Base-by-base conservation (phyloP, 2,797 vertebrate species). In the Tympanoctomys barrerae region DNA sequence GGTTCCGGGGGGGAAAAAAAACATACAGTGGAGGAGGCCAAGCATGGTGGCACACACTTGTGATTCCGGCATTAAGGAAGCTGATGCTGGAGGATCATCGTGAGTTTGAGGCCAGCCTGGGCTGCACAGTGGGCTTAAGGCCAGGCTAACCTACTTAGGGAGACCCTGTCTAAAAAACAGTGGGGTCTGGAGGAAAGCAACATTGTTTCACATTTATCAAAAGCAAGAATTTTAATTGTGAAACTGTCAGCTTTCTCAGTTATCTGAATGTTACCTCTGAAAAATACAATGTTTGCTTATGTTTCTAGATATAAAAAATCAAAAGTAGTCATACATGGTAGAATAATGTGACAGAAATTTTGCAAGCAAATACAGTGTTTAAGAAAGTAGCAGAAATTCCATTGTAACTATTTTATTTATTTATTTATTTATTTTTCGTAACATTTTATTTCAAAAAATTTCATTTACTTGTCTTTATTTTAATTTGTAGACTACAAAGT, bases 291-390 rank as follows among this genome's bases (percentile, higher is more conserved):
- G 28, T 73, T 66, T 71, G 39, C 4, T 57, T 80, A 66, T 22
- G 70, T 94, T 94, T 68, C 78, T 82, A 83, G 92, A 57, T 81
- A 84, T 86, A 61, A 80, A 88, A 83, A 26, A 87, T 49, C 57
- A 80, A 84, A 94, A 90, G 66, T 70, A 71, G 54, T 77, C 52
- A 64, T 6, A 14, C 64, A 28, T 66, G n/a, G 33, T 54, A 83
- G 77, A 89, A 66, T 42, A 79, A 61, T 61, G 26, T 82, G 19
- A 73, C 14, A 80, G 79, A 52, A 94, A 70, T 26, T 26, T 42
- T 49, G 26, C 46, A n/a, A 26, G 8, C 7, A 54, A 57, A 54
- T 64, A 10, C 7, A 82, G 5, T 81, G 1, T 21, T 70, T 10
- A 28, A 61, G 24, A 85, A 82, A 77, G 21, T 28, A 73, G 28